Conservation (phyloP, 2,113 vertebrate genomes). For the Gymnarchus niloticus region DNA sequence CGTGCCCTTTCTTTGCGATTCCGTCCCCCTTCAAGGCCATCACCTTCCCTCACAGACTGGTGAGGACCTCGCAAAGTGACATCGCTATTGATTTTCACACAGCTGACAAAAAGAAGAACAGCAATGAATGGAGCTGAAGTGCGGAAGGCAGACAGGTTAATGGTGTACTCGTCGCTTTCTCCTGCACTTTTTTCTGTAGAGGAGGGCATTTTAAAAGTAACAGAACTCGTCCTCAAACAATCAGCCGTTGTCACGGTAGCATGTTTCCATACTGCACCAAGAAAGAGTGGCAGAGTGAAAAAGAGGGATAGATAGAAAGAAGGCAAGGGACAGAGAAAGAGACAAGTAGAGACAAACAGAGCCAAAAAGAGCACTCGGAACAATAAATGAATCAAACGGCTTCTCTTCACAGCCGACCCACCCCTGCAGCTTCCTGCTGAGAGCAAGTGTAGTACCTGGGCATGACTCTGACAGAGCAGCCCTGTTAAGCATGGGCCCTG, state of each 20-base stretch:
- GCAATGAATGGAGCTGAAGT: constrained; percentile 7
- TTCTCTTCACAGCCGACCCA: not conserved
- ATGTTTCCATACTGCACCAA: not conserved
- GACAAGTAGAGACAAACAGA: not conserved
- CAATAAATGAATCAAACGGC: not conserved
- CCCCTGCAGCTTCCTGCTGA: not conserved
- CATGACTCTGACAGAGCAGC: not conserved
- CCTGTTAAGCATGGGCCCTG: not conserved
- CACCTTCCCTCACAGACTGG: not conserved
- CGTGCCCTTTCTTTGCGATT: constrained; percentile 20
- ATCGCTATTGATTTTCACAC: constrained; percentile 27
- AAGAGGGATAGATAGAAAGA: not conserved
- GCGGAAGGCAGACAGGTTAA: constrained; percentile 24
- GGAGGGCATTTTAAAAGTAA: constrained; percentile 19
- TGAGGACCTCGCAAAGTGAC: constrained; percentile 18
- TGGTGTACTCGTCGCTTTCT: constrained; percentile 5
- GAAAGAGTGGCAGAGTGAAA: not conserved
- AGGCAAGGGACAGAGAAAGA: not conserved
- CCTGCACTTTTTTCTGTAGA: not conserved
- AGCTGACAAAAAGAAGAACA: constrained; percentile 7
- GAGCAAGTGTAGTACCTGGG: not conserved
- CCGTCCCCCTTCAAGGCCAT: constrained; percentile 10
- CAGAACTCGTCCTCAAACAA: constrained; percentile 11
- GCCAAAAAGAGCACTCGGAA: not conserved
- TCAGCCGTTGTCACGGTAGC: not conserved